These are phyloP conservation scores for Hypotaenidia okinawae DNA, from an alignment of 2,797 vertebrate species.

Conservation along the genomic window DNA sequence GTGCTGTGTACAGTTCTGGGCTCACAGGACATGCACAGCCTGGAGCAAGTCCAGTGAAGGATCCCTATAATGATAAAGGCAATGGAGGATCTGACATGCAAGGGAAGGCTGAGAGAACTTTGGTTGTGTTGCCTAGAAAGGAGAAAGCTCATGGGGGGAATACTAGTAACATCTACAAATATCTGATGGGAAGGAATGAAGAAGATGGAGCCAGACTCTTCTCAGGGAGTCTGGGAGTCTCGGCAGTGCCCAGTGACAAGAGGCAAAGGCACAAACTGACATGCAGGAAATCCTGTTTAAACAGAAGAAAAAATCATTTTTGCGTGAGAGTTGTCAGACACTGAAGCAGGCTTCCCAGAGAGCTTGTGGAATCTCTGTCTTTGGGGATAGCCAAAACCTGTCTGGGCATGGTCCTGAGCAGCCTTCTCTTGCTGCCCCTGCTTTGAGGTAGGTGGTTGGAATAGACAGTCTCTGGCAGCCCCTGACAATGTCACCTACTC, in stretches of 20 bases:
- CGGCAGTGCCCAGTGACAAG: neutral
- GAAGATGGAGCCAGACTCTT: neutral
- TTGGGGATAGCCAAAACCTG: neutral
- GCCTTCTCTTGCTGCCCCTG: neutral
- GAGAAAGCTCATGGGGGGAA: neutral
- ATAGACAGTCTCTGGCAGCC: neutral
- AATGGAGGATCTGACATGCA: neutral
- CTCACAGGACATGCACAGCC: neutral
- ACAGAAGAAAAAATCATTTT: neutral
- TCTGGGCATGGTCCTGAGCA: neutral
- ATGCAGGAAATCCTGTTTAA: neutral
- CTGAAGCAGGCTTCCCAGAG: neutral
- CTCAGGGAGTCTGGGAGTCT: neutral
- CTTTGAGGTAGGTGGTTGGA: neutral
- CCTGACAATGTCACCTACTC: neutral
- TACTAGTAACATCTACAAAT: neutral
- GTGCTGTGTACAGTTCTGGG: fast-evolving
- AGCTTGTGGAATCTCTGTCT: neutral
- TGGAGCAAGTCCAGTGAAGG: neutral
- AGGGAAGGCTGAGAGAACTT: neutral
- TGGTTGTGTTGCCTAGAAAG: neutral
- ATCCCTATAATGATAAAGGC: fast-evolving
- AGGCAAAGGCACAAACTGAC: neutral
- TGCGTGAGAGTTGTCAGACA: neutral
- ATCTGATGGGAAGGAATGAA: neutral